Percentiles rank a stretch among this genome's conserved stretches.
Evolutionary conservation across 92 coral and sea anemone genomes (phyloP).

Genomic region (Actinernus sp.): DNA sequence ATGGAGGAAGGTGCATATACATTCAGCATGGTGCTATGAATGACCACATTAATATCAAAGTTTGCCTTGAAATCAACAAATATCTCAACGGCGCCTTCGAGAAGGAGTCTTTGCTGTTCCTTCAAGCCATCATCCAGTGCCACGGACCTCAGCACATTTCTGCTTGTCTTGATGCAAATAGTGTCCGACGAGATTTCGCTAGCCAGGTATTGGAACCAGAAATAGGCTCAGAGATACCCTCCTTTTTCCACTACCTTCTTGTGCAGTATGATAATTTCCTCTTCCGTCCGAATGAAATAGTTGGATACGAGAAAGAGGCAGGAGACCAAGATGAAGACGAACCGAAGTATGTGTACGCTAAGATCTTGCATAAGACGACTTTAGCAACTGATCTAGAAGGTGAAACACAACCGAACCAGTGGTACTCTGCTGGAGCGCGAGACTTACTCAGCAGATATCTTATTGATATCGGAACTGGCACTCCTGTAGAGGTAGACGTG

Average conservation of each 20-base stretch:
- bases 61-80: constrained; percentile 81
- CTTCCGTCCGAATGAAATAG: constrained; percentile 95
- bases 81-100: constrained; percentile 73
- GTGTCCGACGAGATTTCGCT: constrained; percentile 87
- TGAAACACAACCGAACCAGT: constrained; percentile 44
- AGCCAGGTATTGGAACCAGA: constrained; percentile 82
- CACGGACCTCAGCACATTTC: constrained; percentile 87
- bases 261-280: constrained; percentile 87
- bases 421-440: constrained; percentile 50
- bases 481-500: constrained; percentile 88
- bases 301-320: constrained; percentile 89
- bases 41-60: constrained; percentile 79
- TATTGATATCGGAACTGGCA: constrained; percentile 88
- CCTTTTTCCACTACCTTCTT: constrained; percentile 89
- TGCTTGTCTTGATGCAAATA: constrained; percentile 79
- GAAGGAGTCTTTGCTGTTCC: constrained; percentile 71
- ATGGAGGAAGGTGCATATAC: constrained; percentile 69
- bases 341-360: constrained; percentile 83
- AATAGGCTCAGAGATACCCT: constrained; percentile 91
- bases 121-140: constrained; percentile 88
- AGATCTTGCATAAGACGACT: constrained; percentile 80
- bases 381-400: constrained; percentile 30
- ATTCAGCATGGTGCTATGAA: constrained; percentile 84
- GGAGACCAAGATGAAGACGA: constrained; percentile 69
- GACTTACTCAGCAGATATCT: constrained; percentile 87